A percentile compares a stretch with the other conserved stretches of the same genome.
Evolutionary conservation across 2,797 vertebrate species (phyloP).

Genomic region (Morus bassanus): DNA sequence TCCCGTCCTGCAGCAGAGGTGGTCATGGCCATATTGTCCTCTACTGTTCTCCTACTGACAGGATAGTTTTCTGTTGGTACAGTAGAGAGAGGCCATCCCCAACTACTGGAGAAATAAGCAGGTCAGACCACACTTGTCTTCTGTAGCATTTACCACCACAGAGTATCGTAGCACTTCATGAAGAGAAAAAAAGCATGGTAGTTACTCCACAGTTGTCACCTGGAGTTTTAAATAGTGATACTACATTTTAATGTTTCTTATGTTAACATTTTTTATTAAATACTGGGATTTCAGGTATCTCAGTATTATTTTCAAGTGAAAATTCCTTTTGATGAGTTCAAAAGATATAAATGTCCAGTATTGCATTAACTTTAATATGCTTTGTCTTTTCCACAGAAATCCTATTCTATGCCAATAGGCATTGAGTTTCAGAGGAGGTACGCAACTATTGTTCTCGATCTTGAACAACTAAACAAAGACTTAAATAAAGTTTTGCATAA

Average conservation of each 20-base stretch:
- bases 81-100: neutral
- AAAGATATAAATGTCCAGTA: neutral
- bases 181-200: neutral
- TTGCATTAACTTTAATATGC: neutral
- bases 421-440: constrained; percentile 97
- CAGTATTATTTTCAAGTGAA: neutral
- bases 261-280: neutral
- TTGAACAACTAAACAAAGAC: constrained; percentile 97
- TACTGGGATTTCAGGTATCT: neutral
- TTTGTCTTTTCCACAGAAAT: constrained; percentile 83
- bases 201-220: neutral
- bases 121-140: neutral
- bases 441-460: constrained; percentile 92
- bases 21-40: neutral
- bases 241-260: neutral
- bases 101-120: neutral
- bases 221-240: neutral
- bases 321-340: neutral
- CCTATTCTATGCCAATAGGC: constrained; percentile 90
- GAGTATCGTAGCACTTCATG: neutral
- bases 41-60: neutral
- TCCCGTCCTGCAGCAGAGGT: neutral
- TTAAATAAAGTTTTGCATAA: constrained; percentile 97
- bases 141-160: neutral
- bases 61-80: neutral